Conservation (phyloP, 2,797 vertebrate genomes). For the Microchirus variegatus region DNA sequence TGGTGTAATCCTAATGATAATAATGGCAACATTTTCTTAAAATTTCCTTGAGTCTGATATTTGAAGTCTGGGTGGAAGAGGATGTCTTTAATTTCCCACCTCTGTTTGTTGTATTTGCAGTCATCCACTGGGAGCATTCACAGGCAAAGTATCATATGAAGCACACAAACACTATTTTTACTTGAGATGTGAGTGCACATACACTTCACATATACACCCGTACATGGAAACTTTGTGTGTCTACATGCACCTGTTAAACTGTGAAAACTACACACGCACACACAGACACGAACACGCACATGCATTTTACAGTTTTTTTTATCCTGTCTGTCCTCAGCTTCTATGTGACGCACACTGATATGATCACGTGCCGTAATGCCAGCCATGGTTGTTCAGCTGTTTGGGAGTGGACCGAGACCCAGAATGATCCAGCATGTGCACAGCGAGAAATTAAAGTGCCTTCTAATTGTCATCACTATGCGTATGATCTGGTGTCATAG, state of each 20-base stretch:
- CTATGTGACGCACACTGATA: neutral
- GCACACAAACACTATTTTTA: neutral
- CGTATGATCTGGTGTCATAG: conserved; percentile 16
- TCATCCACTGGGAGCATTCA: conserved; percentile 1
- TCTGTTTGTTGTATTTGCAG: conserved; percentile 6
- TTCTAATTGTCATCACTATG: conserved; percentile 9
- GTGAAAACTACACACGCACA: conserved; percentile 15
- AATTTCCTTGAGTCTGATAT: neutral
- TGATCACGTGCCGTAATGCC: conserved; percentile 17
- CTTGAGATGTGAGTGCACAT: neutral
- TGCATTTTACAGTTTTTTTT: neutral
- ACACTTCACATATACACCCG: neutral
- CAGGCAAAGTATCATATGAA: conserved; percentile 16
- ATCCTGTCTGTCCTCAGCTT: conserved; percentile 2
- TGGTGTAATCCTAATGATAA: no score
- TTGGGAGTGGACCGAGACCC: conserved; percentile 13
- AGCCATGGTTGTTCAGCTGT: conserved; percentile 19
- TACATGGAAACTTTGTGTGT: conserved; percentile 40
- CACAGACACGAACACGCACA: neutral
- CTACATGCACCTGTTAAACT: conserved; percentile 59
- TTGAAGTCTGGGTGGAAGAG: neutral
- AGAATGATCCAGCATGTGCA: conserved; percentile 9
- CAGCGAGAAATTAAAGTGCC: conserved; percentile 20
- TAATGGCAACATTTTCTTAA: no score
- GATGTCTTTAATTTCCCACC: conserved; percentile 2